Percentiles rank a stretch among this genome's conserved stretches.
phyloP scores from a whole-genome alignment of 2,113 vertebrate species.

The Talpa occidentalis region DNA sequence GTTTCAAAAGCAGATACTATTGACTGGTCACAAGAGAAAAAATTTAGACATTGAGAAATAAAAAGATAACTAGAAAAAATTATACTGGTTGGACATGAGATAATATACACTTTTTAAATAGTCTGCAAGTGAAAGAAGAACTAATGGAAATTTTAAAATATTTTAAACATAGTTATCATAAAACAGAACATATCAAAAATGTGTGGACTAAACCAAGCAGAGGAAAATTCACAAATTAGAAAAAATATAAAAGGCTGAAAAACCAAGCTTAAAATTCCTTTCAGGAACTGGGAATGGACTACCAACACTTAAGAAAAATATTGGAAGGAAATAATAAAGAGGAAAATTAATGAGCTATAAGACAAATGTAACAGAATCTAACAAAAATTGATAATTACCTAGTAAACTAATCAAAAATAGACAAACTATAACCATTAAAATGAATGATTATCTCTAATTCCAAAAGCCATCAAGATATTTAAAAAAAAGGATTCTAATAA shows the following conservation, averaged over 20 bases:
- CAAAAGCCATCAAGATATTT: neutral
- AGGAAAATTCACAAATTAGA: neutral
- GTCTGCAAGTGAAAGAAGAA: neutral
- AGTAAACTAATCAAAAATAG: neutral
- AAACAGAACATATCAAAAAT: neutral
- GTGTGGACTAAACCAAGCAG: neutral
- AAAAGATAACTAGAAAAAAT: neutral
- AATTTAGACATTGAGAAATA: neutral
- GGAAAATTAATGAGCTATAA: neutral
- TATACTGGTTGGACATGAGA: neutral
- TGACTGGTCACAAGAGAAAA: neutral
- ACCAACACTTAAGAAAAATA: neutral
- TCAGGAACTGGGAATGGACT: neutral
- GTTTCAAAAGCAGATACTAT: neutral
- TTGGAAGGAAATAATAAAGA: neutral
- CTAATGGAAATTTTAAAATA: neutral
- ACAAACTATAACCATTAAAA: neutral
- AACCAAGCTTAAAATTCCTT: constrained; percentile 13
- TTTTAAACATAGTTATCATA: neutral
- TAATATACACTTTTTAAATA: neutral
- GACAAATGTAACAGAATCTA: neutral
- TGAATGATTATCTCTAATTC: neutral
- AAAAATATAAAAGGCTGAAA: neutral
- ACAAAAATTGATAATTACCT: neutral
- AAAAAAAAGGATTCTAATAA: neutral